Percentiles rank a stretch among this genome's conserved stretches.
These are phyloP conservation scores for Rhynchomys soricoides DNA, from an alignment of 2,113 vertebrate genomes.

Conservation along the genomic window DNA sequence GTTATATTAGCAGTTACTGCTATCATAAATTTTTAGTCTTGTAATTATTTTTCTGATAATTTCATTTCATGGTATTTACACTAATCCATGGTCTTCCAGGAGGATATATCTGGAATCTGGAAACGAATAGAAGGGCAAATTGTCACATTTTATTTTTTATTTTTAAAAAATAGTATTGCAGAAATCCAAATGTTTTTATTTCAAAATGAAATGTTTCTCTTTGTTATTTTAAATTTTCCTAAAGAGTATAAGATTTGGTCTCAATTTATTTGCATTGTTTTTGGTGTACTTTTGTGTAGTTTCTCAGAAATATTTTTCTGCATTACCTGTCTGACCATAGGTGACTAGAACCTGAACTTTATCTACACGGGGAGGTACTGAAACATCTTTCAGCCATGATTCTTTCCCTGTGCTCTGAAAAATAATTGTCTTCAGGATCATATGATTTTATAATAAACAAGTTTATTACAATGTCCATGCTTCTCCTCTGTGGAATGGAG, in stretches of 20 bases:
- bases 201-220: neutral
- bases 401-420: neutral
- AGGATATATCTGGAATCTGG: neutral
- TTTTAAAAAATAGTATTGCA: neutral
- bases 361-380: neutral
- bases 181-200: slow-evolving; percentile 12
- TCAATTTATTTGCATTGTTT: neutral
- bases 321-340: neutral
- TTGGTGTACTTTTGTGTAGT: neutral
- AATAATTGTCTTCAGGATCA: neutral
- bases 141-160: neutral
- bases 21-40: neutral
- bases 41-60: neutral
- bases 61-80: neutral
- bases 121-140: neutral
- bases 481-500: neutral
- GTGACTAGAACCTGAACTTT: neutral
- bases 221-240: neutral
- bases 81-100: neutral
- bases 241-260: neutral
- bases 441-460: neutral
- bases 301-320: neutral
- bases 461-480: neutral
- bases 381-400: neutral
- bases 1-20: neutral